Percentiles rank a stretch among this genome's conserved stretches.
phyloP scores from a whole-genome alignment of 1,140 invertebrate genomes.

The Lanistes nyassanus region DNA sequence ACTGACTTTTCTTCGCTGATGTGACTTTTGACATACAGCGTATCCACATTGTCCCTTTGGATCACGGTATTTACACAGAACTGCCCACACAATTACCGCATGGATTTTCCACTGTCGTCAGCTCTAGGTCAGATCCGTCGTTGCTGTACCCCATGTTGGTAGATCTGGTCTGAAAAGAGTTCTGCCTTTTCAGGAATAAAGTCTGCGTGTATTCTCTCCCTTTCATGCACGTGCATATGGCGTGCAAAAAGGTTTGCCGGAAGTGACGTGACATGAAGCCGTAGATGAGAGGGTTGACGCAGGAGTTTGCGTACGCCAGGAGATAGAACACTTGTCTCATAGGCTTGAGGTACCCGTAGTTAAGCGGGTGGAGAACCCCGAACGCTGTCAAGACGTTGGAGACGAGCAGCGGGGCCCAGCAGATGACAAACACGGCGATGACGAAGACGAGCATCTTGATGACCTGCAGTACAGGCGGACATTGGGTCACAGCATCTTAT shows the following conservation, averaged over 20 bases:
- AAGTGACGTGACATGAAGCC: slow-evolving; percentile 85
- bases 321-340: slow-evolving; percentile 75
- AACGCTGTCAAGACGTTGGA: slow-evolving; percentile 68
- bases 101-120: slow-evolving; percentile 20
- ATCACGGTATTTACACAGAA: neutral
- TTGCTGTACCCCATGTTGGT: slow-evolving; percentile 35
- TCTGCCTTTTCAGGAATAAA: slow-evolving; percentile 35
- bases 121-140: slow-evolving; percentile 29
- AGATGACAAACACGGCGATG: slow-evolving; percentile 68
- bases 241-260: slow-evolving; percentile 71
- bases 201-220: slow-evolving; percentile 30
- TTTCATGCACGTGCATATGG: slow-evolving; percentile 61
- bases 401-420: slow-evolving; percentile 68
- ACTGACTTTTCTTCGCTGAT: neutral
- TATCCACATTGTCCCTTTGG: neutral
- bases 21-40: no score
- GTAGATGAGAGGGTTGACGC: slow-evolving; percentile 81
- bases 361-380: slow-evolving; percentile 68
- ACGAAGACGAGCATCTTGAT: slow-evolving; percentile 69
- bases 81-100: slow-evolving; percentile 29
- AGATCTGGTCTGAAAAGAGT: slow-evolving; percentile 35
- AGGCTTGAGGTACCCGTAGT: slow-evolving; percentile 71
- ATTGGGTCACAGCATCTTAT: neutral
- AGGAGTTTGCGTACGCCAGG: slow-evolving; percentile 70
- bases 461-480: slow-evolving; percentile 57